Evolutionary conservation across 1,140 invertebrate genomes (phyloP), one percentile per base, ranked within the genome.

Genomic region (Trachelipus rathkii): DNA sequence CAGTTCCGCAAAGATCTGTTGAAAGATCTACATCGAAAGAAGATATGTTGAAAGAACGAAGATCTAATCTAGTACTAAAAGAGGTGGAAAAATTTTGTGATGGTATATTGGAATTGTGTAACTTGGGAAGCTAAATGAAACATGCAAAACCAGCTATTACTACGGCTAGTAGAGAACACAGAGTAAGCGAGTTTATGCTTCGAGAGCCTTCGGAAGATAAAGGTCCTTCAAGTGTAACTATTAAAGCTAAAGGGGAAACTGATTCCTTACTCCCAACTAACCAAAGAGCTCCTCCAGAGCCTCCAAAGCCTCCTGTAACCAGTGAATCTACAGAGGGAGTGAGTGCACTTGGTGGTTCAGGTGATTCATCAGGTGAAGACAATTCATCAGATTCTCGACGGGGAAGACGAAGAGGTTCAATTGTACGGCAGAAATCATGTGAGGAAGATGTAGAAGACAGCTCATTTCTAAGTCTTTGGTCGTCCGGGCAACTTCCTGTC

Each of bases 341-440:
- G 19, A 33, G 33, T 6, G 33, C 2, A 33, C 33, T 33, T 6
- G 50, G 50, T 60, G 50, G 50, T 60, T 75, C 73, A 13, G 73
- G 50, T 19, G 79, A 81, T 15, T 78, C 77, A 10, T 81, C 79
- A 10, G 79, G 79, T 7, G 79, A 81, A 23, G 79, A 81, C 50
- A 5, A 53, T 23, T 53, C 72, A n/a, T 15, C 66, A 10, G 75
- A 43, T 23, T 74, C 73, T 23, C 73, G 77, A 69, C 72, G 77
- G 21, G 75, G 77, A 19, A 68, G 79, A n/a, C 44, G 79, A 15
- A 68, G 77, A 21, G 19, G 50, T 13, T 81, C 79, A 43, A 81
- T 81, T 44, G 69, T 81, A 75, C 79, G 81, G 72, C 70, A 83
- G 74, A 72, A 82, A 80, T 82, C 81, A 44, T 78, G 80, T 74